Base-by-base conservation (phyloP, 1,140 invertebrate genomes). In the Hydropsyche tenuis region DNA sequence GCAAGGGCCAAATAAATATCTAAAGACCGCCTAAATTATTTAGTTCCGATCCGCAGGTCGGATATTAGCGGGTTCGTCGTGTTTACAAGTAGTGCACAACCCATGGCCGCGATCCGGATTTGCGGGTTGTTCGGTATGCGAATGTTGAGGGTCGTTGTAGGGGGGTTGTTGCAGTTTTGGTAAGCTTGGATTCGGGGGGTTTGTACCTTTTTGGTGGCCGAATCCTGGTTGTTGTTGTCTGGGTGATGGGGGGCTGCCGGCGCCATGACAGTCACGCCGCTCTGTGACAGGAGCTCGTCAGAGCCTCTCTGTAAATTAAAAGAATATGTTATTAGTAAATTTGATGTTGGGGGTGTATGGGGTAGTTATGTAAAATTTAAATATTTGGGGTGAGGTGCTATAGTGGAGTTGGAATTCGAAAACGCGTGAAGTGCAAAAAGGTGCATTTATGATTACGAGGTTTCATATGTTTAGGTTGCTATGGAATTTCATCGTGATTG, bases 221-320 rank as follows among this genome's bases (percentile, higher is more conserved):
- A 89, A 85, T 93, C 92, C 84, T 93, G 92, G 87, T 96, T 96
- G 86, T 96, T 96, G 85, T 96, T 95, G 82, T 96, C 94, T 69
- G 92, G 89, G 82, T 93, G 90, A 82, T 92, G 92, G 78, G 92
- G 89, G 79, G 92, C 91, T 84, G 94, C 93, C 80, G 94, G 94
- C 89, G 96, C 96, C 89, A 95, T 96, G 82, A 96, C 93, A 87
- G 94, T 93, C 80, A 91, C 90, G 81, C 91, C 91, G 85, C 92
- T 93, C 88, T 95, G 94, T 83, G 94, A 94, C 86, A 96, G 88
- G 85, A 97, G 90, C 89, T 96, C 95, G 89, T 96, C 95, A 83
- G 94, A 96, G 87, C 95, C 94, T 88, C 95, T 93, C 95, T 97
- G 91, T 9, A 93, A 94, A 82, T 82, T 85, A 85, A 85, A 85